Base-by-base conservation (phyloP, 2,113 vertebrate genomes). In the Anser cygnoides region DNA sequence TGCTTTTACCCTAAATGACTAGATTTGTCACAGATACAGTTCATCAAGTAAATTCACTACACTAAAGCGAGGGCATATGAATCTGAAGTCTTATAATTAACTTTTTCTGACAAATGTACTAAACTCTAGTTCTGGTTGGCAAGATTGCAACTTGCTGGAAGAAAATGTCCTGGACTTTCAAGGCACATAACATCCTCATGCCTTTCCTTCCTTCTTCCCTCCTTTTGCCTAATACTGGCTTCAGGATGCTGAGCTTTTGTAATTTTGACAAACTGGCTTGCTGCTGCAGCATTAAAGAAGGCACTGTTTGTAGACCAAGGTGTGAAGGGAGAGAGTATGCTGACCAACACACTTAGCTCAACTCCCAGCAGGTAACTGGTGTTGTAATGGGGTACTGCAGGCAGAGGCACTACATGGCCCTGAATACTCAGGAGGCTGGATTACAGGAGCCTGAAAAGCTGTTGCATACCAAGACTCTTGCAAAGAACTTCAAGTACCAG, bases 121-220 rank as follows among this genome's bases (percentile, higher is more conserved):
- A 52, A 76, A 66, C 43, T 75, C n/a, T 41, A 41, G 31, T 83
- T 90, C n/a, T 96, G 54, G 21, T 21, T 79, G 79, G 44, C 59
- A 79, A 58, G 92, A 85, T 68, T 66, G 39, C 33, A 77, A 2
- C 39, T 83, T 83, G 6, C 54, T 83, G 50, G 82, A 94, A 93
- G 79, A 91, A 90, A 94, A 83, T 83, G 50, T 92, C 91, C 82
- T 83, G 82, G 93, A 76, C 23, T 94, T 95, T 31, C 4, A 41
- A 87, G 50, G 39, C 61, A 6, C 35, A 35, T 88, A 68, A 73
- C 71, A 83, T 79, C 15, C 26, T 90, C 4, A 43, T 19, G 8
- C 63, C 46, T 84, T 46, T 41, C 50, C 31, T 14, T 67, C 14
- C 33, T 10, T 1, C 19, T 8, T 8, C 29, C 3, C 13, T 0